Percentiles rank a stretch among this genome's conserved stretches.
phyloP scores from a whole-genome alignment of 1,140 invertebrate genomes.

The Oreohelix idahoensis region DNA sequence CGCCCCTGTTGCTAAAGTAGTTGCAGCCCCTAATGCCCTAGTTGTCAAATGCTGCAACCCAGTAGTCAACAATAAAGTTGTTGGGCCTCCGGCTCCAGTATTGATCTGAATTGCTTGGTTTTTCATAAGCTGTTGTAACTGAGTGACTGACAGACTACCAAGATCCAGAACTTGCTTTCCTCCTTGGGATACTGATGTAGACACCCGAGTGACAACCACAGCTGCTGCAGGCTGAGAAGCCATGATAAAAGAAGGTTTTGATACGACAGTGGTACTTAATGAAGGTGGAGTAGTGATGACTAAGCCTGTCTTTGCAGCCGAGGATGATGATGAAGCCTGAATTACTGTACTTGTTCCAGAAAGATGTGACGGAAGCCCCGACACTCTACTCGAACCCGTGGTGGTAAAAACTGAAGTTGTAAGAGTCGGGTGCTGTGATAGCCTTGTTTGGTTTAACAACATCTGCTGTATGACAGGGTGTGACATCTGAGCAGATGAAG shows the following conservation, averaged over 20 bases:
- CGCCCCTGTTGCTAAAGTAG: background rate
- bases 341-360: background rate
- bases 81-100: constrained; percentile 17
- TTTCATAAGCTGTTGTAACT: constrained; percentile 46
- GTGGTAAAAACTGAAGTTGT: constrained; percentile 37
- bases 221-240: background rate
- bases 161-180: constrained; percentile 34
- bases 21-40: background rate
- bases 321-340: no score
- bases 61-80: constrained; percentile 32
- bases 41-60: constrained; percentile 1
- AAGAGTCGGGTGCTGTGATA: constrained; percentile 11
- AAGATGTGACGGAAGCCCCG: background rate
- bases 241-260: background rate
- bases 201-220: constrained; percentile 17
- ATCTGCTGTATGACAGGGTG: constrained; percentile 37
- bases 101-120: constrained; percentile 47
- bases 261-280: no score
- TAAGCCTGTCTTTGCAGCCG: background rate
- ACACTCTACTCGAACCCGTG: background rate
- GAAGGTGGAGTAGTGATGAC: background rate
- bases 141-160: constrained; percentile 26
- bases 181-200: constrained; percentile 24
- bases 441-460: constrained; percentile 6
- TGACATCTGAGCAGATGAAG: constrained; percentile 23